These are phyloP conservation scores for Serrognathus titanus DNA, from an alignment of 2,888 invertebrate species.

Conservation along the genomic window DNA sequence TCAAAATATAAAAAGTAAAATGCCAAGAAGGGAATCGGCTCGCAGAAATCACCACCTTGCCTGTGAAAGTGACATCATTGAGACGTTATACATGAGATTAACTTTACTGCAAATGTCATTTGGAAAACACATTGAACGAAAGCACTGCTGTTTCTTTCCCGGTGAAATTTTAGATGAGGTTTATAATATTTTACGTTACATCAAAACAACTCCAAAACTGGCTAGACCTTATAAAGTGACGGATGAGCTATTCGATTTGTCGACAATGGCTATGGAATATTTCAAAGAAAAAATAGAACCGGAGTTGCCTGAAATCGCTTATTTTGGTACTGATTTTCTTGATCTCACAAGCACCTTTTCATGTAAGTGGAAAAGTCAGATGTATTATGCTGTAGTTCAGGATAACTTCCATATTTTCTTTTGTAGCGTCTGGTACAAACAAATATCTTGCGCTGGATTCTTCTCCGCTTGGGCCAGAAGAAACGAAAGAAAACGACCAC, in stretches of 20 bases:
- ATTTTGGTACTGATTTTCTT: constrained; percentile 81
- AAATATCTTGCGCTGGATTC: constrained; percentile 59
- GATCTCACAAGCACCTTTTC: constrained; percentile 70
- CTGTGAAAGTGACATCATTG: constrained; percentile 89
- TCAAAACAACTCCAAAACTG: constrained; percentile 77
- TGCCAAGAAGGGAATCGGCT: constrained; percentile 89
- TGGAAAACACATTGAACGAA: constrained; percentile 90
- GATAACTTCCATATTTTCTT: not conserved
- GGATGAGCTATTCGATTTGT: constrained; percentile 90
- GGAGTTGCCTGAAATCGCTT: constrained; percentile 81
- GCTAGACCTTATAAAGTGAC: constrained; percentile 89
- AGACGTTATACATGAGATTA: constrained; percentile 88
- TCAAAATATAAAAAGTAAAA: constrained; percentile 83
- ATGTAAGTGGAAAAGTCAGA: constrained; percentile 52
- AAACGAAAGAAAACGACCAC: constrained; percentile 51
- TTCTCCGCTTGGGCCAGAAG: constrained; percentile 57
- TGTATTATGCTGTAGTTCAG: not conserved
- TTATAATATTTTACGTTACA: constrained; percentile 77
- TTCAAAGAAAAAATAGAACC: constrained; percentile 94
- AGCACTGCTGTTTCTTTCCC: constrained; percentile 91
- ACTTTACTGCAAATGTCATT: constrained; percentile 91
- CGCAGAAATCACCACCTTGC: constrained; percentile 86
- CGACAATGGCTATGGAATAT: constrained; percentile 97
- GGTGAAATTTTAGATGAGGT: constrained; percentile 91
- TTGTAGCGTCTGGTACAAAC: constrained; percentile 56